Evolutionary conservation across 2,888 invertebrate species (phyloP), one percentile per base, ranked within the genome.

Genomic region (Tinea pellionella): DNA sequence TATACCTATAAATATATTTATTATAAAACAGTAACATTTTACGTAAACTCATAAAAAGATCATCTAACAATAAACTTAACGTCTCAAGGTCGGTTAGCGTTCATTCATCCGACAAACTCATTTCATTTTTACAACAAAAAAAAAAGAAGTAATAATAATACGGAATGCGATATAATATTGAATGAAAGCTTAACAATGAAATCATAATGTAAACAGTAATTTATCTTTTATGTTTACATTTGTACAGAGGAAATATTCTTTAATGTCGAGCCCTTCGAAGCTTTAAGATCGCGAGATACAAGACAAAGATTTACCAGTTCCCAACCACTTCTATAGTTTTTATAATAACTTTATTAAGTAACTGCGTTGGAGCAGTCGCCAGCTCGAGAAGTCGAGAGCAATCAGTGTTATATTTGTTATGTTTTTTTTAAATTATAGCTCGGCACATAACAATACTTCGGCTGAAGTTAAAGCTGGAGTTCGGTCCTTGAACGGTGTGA

Each of bases 41-140:
- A 57, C 57, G 57, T 57, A 30, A 57, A 32, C 12, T 57, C 57
- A 19, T 57, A 57, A 53, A 53, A 29, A 57, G 32, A 57, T 57
- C 32, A 57, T 57, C 57, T 32, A 57, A 57, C 53, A 53, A 53
- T 53, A 24, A 53, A 53, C 53, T 53, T 53, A 24, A 53, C n/a
- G 12, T 24, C 12, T 53, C 53, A 53, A 53, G 53, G 53, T 53
- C 53, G 53, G 53, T 24, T 53, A 13, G 53, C 53, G 53, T 53
- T 53, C 53, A 53, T 53, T 53, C 53, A 53, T 53, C 53, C 53
- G 53, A 53, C 18, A 18, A n/a, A 53, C 53, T 24, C 24, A 24
- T 18, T 15, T 47, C 18, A 47, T 24, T 12, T 24, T 53, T 53
- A 9, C 13, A 16, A 2, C 19, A 53, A 53, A 53, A 53, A 53